Evolutionary conservation across 2,797 vertebrate genomes (phyloP).

Genomic region (Scleropages formosus): DNA sequence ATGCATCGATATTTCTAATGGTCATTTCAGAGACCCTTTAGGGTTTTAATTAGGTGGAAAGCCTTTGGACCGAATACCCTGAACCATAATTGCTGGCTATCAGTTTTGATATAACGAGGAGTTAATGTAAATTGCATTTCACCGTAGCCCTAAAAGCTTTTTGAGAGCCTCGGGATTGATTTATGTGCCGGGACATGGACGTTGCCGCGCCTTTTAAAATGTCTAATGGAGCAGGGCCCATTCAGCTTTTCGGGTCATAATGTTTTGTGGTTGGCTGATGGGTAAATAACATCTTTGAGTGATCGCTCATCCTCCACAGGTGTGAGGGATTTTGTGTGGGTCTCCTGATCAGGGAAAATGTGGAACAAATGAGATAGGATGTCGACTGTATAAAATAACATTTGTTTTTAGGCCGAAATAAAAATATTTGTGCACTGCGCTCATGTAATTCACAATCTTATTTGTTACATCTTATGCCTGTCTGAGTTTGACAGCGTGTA

Average conservation of each 20-base stretch:
- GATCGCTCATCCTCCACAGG: slow-evolving; percentile 11
- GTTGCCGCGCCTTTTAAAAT: slow-evolving; percentile 21
- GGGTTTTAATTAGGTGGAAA: slow-evolving; percentile 65
- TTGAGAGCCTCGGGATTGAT: slow-evolving; percentile 33
- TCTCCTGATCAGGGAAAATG: neutral
- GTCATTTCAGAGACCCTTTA: slow-evolving; percentile 56
- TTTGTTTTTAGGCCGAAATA: neutral
- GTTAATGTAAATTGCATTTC: slow-evolving; percentile 50
- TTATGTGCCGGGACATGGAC: slow-evolving; percentile 14
- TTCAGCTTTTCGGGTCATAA: neutral
- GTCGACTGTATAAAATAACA: neutral
- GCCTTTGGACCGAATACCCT: slow-evolving; percentile 53
- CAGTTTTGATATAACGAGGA: slow-evolving; percentile 28
- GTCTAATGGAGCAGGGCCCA: slow-evolving; percentile 1
- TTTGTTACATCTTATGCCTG: neutral
- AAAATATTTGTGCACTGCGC: neutral
- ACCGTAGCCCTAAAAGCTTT: slow-evolving; percentile 43
- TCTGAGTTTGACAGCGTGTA: neutral
- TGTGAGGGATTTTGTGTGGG: slow-evolving; percentile 3
- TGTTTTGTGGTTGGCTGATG: slow-evolving; percentile 2
- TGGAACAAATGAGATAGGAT: neutral
- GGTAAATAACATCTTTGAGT: slow-evolving; percentile 26
- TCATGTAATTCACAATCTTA: neutral
- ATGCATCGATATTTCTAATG: slow-evolving; percentile 51
- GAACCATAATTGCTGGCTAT: slow-evolving; percentile 43